Base-by-base conservation (phyloP, 2,113 vertebrate species). In the Neodon shergylaensis region DNA sequence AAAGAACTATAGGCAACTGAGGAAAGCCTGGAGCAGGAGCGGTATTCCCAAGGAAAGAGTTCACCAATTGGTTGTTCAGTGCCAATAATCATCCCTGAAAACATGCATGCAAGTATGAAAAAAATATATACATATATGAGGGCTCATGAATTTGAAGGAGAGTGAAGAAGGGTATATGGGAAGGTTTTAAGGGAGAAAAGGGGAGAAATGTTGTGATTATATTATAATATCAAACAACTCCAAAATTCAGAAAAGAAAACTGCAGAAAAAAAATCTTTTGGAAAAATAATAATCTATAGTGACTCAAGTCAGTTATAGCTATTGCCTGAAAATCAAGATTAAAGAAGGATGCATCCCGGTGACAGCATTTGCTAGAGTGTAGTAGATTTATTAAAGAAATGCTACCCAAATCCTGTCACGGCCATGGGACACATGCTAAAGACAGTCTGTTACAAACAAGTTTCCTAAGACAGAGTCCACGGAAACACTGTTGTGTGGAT, bases 311-410 rank as follows among this genome's bases (percentile, higher is more conserved):
- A 66, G 31, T 61, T 86, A 42, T 21, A 44, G 76, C 44, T 86
- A 54, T 85, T 88, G 44, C n/a, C 88, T 91, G 11, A 88, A 91
- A 68, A 92, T 93, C n/a, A 85, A 58, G 63, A 92, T 90, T 94
- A 88, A 81, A 90, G 84, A 86, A 95, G n/a, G 33, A n/a, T 36
- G 17, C 14, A 52, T 88, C 31, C n/a, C 9, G 10, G 8, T 11
- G 72, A 28, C 44, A 73, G 5, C 22, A 83, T 91, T 91, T 94
- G 28, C 74, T 28, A 10, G 76, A 95, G 7, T 92, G 39, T 17
- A 72, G 63, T 31, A 9, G 22, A 47, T 47, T 14, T 6, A 68
- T 54, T 28, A 81, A 88, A 81, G 36, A 11, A 65, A 92, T 77
- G 21, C 72, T 68, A n/a, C 4, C 16, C 76, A n/a, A 90, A 94